Conservation (phyloP, 1,140 invertebrate species). For the Lasaia peninsularis region DNA sequence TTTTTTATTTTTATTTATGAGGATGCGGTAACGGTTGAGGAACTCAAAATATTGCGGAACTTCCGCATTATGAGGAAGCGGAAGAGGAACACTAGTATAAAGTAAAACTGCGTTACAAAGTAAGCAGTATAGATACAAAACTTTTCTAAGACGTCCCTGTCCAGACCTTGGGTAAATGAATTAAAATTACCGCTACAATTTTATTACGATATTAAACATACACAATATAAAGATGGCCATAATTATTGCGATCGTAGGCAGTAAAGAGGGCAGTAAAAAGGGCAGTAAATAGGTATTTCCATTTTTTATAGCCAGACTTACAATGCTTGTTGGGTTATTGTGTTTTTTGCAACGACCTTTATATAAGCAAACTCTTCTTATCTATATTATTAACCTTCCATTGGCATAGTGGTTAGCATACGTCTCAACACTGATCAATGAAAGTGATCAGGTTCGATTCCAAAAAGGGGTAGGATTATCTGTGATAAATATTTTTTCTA, state of each 20-base stretch:
- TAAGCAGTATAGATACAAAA: too few species aligned
- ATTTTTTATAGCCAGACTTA: slow-evolving; percentile 46
- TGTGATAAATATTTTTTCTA: too few species aligned
- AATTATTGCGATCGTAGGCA: slow-evolving; percentile 52
- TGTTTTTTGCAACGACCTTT: slow-evolving; percentile 32
- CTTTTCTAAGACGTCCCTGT: too few species aligned
- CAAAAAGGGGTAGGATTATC: too few species aligned
- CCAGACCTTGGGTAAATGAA: not conserved
- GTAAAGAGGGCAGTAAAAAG: slow-evolving; percentile 55
- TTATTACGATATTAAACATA: slow-evolving; percentile 47
- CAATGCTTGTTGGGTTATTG: slow-evolving; percentile 38
- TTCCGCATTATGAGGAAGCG: too few species aligned
- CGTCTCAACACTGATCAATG: too few species aligned
- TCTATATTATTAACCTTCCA: not conserved
- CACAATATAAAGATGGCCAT: slow-evolving; percentile 39
- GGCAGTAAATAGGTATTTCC: slow-evolving; percentile 55
- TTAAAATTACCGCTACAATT: slow-evolving; percentile 34
- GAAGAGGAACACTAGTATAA: not conserved
- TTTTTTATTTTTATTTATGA: too few species aligned
- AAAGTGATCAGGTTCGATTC: not conserved
- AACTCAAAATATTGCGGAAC: too few species aligned
- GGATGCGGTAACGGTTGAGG: too few species aligned
- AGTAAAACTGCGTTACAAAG: too few species aligned
- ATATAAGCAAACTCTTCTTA: slow-evolving; percentile 17
- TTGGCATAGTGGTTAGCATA: too few species aligned